Base-by-base conservation (phyloP, 2,113 vertebrate species). In the Tapirus terrestris region DNA sequence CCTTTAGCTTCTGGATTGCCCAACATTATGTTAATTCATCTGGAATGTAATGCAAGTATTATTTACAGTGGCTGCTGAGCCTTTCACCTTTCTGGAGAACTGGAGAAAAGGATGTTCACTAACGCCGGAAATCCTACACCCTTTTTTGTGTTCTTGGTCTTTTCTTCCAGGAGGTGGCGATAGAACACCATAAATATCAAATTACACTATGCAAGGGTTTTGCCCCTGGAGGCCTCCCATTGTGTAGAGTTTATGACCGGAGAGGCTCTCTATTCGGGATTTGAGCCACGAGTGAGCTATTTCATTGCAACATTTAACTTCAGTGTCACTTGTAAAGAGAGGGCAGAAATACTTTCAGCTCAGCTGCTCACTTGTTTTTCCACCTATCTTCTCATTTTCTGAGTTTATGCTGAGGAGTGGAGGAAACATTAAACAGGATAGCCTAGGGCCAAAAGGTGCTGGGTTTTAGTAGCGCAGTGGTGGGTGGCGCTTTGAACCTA, bases 91-190 rank as follows among this genome's bases (percentile, higher is more conserved):
- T 91, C 29, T 81, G 63, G 94, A 96, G 18, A 82, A 63, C 8
- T 51, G 36, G 81, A 58, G 80, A 45, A 53, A 95, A 88, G 51
- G 5, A 31, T 51, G 18, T 92, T 76, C n/a, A 21, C 9, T 25
- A 48, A 96, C 80, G 6, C 29, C 18, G 67, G 73, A 89, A 92
- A 76, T 72, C 31, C 67, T 73, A 77, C 36, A 43, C 5, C 21
- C 27, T 6, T 51, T 51, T 67, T 65, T 73, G 60, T 53, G 73
- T 36, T 85, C 61, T 90, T 96, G 61, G 79, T 61, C 13, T 63
- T 81, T 96, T 67, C 33, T 97, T 96, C 98, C 99, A 99, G 99
- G 94, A 99, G 99, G 95, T 98, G 99, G 99, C 98, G 86, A 83
- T 75, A 98, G 89, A 98, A 85, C 95, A 90, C 93, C 96, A 97